Percentiles rank a stretch among this genome's conserved stretches.
Evolutionary conservation across 2,888 invertebrate species (phyloP).

Genomic region (Rhogogaster chlorosoma): DNA sequence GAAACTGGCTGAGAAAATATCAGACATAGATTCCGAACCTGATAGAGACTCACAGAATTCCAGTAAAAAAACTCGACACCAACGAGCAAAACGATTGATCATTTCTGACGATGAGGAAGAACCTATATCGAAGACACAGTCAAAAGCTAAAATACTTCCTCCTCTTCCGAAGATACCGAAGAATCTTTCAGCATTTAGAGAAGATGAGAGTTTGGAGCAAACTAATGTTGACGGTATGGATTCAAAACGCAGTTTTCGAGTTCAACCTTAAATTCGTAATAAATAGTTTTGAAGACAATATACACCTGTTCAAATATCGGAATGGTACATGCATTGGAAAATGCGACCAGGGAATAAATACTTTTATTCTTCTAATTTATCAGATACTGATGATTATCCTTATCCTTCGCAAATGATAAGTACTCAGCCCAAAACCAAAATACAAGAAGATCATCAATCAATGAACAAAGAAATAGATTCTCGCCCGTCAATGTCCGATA

Average conservation of each 20-base stretch:
- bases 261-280: not conserved
- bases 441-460: not conserved
- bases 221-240: not conserved
- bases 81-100: slow-evolving; percentile 1
- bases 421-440: not conserved
- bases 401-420: not conserved
- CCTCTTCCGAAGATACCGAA: slow-evolving; percentile 10
- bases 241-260: not conserved
- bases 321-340: not conserved
- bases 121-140: not conserved
- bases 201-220: not conserved
- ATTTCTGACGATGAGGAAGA: slow-evolving; percentile 6
- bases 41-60: not conserved
- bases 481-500: not conserved
- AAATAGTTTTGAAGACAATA: not conserved
- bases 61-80: slow-evolving; percentile 17
- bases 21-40: not conserved
- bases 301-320: not conserved
- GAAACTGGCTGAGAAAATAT: not conserved
- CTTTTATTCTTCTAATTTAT: not conserved
- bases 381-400: not conserved
- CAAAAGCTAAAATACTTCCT: not conserved
- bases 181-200: not conserved
- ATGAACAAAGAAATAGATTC: not conserved
- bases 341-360: not conserved